Evolutionary conservation across 2,888 invertebrate genomes (phyloP).

Genomic region (Mythimna loreyi): DNA sequence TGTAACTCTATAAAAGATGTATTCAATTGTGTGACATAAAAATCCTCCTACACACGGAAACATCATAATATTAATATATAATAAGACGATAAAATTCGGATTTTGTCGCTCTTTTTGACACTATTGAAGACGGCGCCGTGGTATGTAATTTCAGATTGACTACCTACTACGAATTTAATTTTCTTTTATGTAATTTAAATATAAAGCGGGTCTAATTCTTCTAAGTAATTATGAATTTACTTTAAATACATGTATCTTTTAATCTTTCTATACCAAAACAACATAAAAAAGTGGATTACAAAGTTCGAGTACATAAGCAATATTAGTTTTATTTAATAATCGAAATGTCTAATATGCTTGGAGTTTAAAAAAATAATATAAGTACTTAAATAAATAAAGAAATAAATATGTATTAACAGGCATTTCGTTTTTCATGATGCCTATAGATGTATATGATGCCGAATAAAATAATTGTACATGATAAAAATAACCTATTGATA

Average conservation of each 20-base stretch:
- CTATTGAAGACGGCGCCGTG: slow-evolving; percentile 5
- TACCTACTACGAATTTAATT: slow-evolving; percentile 24
- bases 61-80: slow-evolving; percentile 46
- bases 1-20: slow-evolving; percentile 51
- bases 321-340: slow-evolving; percentile 7
- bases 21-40: slow-evolving; percentile 48
- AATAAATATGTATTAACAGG: no score
- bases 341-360: no score
- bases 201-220: slow-evolving; percentile 18
- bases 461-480: no score
- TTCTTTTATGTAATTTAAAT: slow-evolving; percentile 16
- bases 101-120: slow-evolving; percentile 29
- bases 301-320: no score
- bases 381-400: no score
- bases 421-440: no score
- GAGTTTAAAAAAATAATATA: no score
- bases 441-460: no score
- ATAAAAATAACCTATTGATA: no score
- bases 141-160: slow-evolving; percentile 50
- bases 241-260: no score
- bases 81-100: slow-evolving; percentile 39
- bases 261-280: no score
- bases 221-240: slow-evolving; percentile 6
- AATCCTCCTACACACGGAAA: slow-evolving; percentile 56
- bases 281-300: no score